phyloP scores from a whole-genome alignment of 2,888 invertebrate species.

The Meteorus cinctellus region DNA sequence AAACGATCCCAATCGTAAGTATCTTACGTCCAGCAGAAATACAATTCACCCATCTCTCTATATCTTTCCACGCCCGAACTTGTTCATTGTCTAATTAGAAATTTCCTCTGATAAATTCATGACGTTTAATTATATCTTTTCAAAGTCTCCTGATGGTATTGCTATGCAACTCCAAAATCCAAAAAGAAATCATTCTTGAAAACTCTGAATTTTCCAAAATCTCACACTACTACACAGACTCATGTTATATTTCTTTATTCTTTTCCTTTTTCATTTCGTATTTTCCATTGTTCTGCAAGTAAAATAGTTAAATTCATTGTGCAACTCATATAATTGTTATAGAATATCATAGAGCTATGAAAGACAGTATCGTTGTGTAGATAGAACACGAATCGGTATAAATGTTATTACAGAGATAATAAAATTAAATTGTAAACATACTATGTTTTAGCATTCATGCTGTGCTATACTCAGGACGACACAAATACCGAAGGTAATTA shows the following conservation, averaged over 20 bases:
- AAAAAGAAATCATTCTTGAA: too few relatives aligned
- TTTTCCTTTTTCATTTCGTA: not conserved
- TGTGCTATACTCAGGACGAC: conserved; percentile 95
- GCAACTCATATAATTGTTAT: not conserved
- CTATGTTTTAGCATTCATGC: conserved; percentile 92
- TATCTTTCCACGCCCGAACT: not conserved
- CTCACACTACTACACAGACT: not conserved
- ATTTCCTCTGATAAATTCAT: not conserved
- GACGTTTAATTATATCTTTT: not conserved
- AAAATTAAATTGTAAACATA: conserved; percentile 60
- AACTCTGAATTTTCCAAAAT: not conserved
- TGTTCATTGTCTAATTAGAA: not conserved
- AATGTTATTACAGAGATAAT: conserved; percentile 4
- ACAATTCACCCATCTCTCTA: not conserved
- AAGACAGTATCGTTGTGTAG: not conserved
- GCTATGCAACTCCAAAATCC: too few relatives aligned
- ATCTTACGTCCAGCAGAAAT: conserved; percentile 57
- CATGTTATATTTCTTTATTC: not conserved
- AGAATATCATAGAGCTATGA: not conserved
- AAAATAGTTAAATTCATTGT: conserved; percentile 2
- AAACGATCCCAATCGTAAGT: conserved; percentile 76
- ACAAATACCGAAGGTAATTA: conserved; percentile 89
- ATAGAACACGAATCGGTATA: not conserved
- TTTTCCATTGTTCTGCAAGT: not conserved
- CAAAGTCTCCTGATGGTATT: too few relatives aligned